Percentiles rank a stretch among this genome's conserved stretches.
phyloP scores from a whole-genome alignment of 2,797 vertebrate genomes.

The Spinus pinus region DNA sequence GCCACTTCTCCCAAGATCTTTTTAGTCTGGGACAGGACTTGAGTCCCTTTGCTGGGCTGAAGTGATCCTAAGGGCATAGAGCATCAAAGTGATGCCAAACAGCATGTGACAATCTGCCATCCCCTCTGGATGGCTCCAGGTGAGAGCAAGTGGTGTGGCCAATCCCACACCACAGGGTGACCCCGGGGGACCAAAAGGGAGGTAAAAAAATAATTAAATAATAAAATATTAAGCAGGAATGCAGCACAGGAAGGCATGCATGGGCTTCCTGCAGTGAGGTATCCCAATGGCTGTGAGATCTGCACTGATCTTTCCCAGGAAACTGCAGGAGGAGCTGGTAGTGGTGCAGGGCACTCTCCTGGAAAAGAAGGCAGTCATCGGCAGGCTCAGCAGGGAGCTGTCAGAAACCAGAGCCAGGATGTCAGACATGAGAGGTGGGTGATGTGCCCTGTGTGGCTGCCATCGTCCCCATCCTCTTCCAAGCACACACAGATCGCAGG shows the following conservation, averaged over 20 bases:
- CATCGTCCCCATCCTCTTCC: background rate
- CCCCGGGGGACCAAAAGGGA: background rate
- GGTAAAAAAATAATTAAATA: too few species aligned
- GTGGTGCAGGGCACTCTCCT: conserved; percentile 52
- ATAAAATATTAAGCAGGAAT: background rate
- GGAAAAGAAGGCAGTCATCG: conserved; percentile 72
- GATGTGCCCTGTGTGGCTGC: background rate
- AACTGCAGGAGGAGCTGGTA: conserved; percentile 68
- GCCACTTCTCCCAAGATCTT: fast-evolving
- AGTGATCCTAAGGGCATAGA: background rate
- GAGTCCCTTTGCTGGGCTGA: background rate
- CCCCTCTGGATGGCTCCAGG: background rate
- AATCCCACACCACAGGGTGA: background rate
- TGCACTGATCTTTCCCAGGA: background rate
- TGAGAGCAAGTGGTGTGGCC: too few species aligned
- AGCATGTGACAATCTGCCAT: fast-evolving
- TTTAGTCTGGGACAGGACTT: background rate
- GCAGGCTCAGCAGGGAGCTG: conserved; percentile 70
- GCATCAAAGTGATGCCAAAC: background rate
- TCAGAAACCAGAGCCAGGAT: conserved; percentile 68
- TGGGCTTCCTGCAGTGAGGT: background rate
- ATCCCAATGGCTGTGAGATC: background rate
- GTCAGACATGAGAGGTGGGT: conserved; percentile 80
- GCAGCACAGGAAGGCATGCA: background rate
- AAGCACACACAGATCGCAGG: fast-evolving